phyloP scores from a whole-genome alignment of 2,888 invertebrate genomes.

The Philopedon plagiatum region DNA sequence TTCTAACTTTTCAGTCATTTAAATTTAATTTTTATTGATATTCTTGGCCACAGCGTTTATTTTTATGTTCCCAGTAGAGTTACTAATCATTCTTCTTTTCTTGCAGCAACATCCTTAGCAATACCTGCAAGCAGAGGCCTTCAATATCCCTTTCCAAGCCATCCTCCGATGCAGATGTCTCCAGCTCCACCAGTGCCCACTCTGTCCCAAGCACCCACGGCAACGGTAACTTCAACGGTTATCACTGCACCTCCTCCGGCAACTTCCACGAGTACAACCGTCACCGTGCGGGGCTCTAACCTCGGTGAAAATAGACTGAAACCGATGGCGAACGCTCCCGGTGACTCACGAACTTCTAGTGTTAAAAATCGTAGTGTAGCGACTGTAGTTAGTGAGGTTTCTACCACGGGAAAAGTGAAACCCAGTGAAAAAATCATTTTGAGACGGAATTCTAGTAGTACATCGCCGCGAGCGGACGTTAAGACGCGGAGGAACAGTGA shows the following conservation, averaged over 20 bases:
- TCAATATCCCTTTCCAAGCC: slow-evolving; percentile 86
- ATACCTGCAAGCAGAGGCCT: slow-evolving; percentile 72
- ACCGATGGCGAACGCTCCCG: slow-evolving; percentile 61
- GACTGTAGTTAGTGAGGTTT: slow-evolving; percentile 47
- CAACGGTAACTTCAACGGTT: slow-evolving; percentile 59
- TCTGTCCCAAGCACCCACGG: background rate
- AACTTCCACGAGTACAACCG: slow-evolving; percentile 54
- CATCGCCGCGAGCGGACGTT: slow-evolving; percentile 59
- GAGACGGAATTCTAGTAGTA: slow-evolving; percentile 57
- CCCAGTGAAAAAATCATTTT: slow-evolving; percentile 60
- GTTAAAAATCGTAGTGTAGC: slow-evolving; percentile 49
- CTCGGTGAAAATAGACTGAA: slow-evolving; percentile 65
- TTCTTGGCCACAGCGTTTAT: too few relatives aligned
- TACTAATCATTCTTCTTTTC: slow-evolving; percentile 20
- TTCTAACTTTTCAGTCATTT: too few relatives aligned
- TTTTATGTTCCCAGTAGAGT: too few relatives aligned
- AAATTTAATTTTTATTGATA: too few relatives aligned
- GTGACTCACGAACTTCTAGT: slow-evolving; percentile 65
- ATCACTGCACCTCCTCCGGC: slow-evolving; percentile 55
- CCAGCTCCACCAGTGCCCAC: slow-evolving; percentile 46
- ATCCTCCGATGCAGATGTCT: slow-evolving; percentile 74
- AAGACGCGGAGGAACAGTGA: slow-evolving; percentile 64
- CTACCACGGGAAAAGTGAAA: slow-evolving; percentile 56
- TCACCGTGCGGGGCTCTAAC: slow-evolving; percentile 49
- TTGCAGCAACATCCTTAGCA: slow-evolving; percentile 52